Base-by-base conservation (phyloP, 2,113 vertebrate genomes). In the Anas platyrhynchos region DNA sequence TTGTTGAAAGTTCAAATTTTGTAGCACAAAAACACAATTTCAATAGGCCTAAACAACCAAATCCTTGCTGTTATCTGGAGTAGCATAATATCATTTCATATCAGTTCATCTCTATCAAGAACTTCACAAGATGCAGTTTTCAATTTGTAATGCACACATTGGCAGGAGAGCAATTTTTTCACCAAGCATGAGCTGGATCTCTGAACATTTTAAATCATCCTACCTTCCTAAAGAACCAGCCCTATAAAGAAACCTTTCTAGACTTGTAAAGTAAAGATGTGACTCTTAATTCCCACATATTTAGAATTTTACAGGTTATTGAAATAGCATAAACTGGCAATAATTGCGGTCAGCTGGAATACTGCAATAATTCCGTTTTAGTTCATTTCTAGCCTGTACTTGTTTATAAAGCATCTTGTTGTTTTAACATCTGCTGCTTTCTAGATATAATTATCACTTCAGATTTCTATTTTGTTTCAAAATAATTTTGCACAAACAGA, bases 351-450 rank as follows among this genome's bases (percentile, higher is more conserved):
- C 93, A 94, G 46, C 67, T 90, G 79, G 41, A 31, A 89, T 62
- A 66, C 50, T 80, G 82, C 55, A 97, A 59, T 83, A 93, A 88
- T 89, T 71, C 52, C 21, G 2, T 46, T 95, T 94, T 86, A 80
- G 59, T 83, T 93, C 44, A 80, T 85, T 91, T 91, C 91, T 90
- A 94, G 85, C 46, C 63, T 89, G n/a, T 59, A 63, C 72, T 92
- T 73, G 74, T 88, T 87, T 92, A 75, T 92, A 87, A 87, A 96
- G 63, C 67, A 76, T 91, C 78, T 93, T 92, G 56, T 89, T 94
- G 73, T 91, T 96, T 94, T 93, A 96, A 89, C 82, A 93, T 95
- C 91, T 95, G 91, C 80, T 0, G 2, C 63, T 91, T 94, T 95
- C 31, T 71, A 88, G 79, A 74, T 89, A 71, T 80, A 96, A 94